A percentile compares a stretch with the other conserved stretches of the same genome.
These are phyloP conservation scores for Subacronicta megacephala DNA, from an alignment of 2,888 invertebrate genomes.

Conservation along the genomic window DNA sequence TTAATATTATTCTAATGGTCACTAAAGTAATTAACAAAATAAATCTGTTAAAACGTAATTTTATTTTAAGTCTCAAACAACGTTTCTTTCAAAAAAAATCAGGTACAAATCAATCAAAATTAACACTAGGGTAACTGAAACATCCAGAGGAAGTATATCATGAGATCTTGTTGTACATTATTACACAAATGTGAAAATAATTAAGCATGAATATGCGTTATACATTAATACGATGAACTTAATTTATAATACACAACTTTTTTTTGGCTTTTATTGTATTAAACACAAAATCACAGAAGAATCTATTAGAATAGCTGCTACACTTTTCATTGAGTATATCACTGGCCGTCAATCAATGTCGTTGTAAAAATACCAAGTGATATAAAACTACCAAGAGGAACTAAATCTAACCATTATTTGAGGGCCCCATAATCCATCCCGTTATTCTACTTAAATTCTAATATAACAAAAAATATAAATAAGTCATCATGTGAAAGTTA, in stretches of 20 bases:
- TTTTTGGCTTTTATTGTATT: constrained; percentile 82
- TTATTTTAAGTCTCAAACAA: constrained; percentile 80
- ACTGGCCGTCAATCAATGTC: constrained; percentile 54
- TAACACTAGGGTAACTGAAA: constrained; percentile 87
- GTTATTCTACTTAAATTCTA: constrained; percentile 78
- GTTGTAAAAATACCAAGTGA: constrained; percentile 55
- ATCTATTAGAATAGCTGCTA: constrained; percentile 67
- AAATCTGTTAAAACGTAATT: constrained; percentile 83
- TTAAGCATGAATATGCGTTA: constrained; percentile 64
- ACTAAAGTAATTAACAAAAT: constrained; percentile 79
- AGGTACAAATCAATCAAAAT: constrained; percentile 88
- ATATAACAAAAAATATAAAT: constrained; percentile 87
- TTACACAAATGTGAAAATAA: constrained; percentile 59
- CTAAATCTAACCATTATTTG: constrained; percentile 59
- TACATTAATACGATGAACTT: constrained; percentile 68
- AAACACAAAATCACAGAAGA: constrained; percentile 85
- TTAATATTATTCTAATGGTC: constrained; percentile 68
- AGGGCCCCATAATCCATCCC: constrained; percentile 74
- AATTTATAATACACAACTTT: constrained; percentile 76
- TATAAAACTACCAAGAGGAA: constrained; percentile 51
- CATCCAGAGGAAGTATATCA: constrained; percentile 79
- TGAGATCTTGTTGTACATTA: constrained; percentile 82
- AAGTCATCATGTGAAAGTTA: constrained; percentile 83
- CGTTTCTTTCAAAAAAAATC: constrained; percentile 80
- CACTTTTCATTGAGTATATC: constrained; percentile 48